Conservation (phyloP, 2,797 vertebrate genomes). For the Fistularia commersonii region DNA sequence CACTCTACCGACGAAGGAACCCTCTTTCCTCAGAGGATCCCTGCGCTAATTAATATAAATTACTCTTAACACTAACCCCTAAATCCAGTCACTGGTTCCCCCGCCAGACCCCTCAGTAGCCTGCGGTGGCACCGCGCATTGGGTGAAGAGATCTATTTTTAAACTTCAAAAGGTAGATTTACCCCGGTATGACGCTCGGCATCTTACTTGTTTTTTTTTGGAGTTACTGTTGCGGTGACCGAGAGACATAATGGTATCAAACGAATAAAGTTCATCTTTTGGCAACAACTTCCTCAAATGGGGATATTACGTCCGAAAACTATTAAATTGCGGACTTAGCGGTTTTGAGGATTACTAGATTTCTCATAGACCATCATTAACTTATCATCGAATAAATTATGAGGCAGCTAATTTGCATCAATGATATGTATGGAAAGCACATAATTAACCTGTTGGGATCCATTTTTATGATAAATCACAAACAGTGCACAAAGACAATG, state of each 20-base stretch:
- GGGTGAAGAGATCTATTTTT: constrained; percentile 53
- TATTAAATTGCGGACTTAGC: constrained; percentile 40
- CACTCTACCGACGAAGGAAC: constrained; percentile 37
- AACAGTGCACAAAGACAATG: constrained; percentile 41
- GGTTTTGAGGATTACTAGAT: constrained; percentile 55
- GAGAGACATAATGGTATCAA: not conserved
- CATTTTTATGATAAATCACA: constrained; percentile 64
- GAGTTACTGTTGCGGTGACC: too few species aligned
- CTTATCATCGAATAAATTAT: constrained; percentile 40
- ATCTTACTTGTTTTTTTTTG: constrained; percentile 1
- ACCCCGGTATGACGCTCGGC: constrained; percentile 16
- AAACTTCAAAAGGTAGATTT: constrained; percentile 32
- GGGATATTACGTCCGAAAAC: constrained; percentile 24
- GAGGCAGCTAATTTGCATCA: constrained; percentile 62
- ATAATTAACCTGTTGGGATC: constrained; percentile 66
- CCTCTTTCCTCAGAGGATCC: constrained; percentile 50
- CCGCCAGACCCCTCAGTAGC: constrained; percentile 40
- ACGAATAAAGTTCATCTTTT: not conserved
- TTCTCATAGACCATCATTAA: constrained; percentile 58
- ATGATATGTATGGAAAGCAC: constrained; percentile 44
- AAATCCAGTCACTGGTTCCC: constrained; percentile 60
- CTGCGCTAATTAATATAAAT: constrained; percentile 76
- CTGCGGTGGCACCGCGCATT: constrained; percentile 33
- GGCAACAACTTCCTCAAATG: constrained; percentile 12
- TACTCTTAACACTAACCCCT: constrained; percentile 72